Conservation (phyloP, 2,113 vertebrate species). For the Mus pahari region DNA sequence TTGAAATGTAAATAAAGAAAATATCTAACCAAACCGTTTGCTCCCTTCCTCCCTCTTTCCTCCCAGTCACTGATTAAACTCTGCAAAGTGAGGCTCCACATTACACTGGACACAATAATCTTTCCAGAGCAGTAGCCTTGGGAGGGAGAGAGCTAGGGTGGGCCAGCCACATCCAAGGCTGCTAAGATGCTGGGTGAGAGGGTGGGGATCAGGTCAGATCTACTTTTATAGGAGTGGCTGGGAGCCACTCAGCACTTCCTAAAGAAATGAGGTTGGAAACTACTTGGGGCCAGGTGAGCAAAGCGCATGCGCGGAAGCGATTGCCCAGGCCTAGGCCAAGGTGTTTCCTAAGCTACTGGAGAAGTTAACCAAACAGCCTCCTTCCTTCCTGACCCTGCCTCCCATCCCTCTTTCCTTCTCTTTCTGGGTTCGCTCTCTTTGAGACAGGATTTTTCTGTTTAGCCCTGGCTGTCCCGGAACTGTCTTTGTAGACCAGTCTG, state of each 20-base stretch:
- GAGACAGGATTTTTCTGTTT: not conserved
- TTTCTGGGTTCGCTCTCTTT: not conserved
- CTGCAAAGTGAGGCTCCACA: too few relatives aligned
- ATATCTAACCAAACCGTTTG: too few relatives aligned
- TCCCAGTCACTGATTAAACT: not conserved
- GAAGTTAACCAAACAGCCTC: not conserved
- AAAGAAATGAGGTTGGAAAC: not conserved
- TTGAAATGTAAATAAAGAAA: too few relatives aligned
- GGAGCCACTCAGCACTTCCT: not conserved
- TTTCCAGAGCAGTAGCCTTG: not conserved
- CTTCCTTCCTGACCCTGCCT: not conserved
- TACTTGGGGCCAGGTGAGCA: not conserved
- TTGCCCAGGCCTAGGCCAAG: too few relatives aligned
- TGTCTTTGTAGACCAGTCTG: not conserved
- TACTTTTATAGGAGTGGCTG: accelerated
- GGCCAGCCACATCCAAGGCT: not conserved
- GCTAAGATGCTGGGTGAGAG: too few relatives aligned
- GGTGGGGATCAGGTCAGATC: not conserved
- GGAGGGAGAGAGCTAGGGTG: not conserved
- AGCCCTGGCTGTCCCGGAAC: not conserved
- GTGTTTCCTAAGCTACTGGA: not conserved
- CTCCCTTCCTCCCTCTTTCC: not conserved
- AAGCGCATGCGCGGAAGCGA: not conserved
- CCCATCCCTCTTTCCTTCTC: not conserved
- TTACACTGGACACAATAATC: not conserved